Base-by-base conservation (phyloP, 2,113 vertebrate species). In the Atrichornis clamosus region DNA sequence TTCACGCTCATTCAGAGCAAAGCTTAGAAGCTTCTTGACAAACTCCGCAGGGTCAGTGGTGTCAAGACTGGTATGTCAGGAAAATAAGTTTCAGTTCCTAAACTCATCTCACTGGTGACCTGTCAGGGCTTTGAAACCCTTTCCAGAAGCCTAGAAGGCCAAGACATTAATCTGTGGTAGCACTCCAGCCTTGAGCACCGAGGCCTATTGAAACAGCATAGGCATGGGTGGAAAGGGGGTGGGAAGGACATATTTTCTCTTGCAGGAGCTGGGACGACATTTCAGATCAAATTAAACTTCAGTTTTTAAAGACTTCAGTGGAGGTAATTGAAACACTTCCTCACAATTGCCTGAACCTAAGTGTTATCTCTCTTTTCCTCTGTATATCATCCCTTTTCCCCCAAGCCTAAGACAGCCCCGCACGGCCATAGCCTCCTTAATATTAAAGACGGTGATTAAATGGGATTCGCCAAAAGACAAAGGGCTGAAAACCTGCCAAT, bases 391-490 rank as follows among this genome's bases (percentile, higher is more conserved):
- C 83, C 84, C 80, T 94, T 92, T 87, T 73, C 79, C 90, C 86
- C 81, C 92, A 91, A 93, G 80, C 74, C 41, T 62, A 69, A 96
- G 84, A 92, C 87, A 42, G 69, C 78, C 87, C 69, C 11, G 55
- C 94, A 81, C 8, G 33, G 84, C 88, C 94, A 93, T 83, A 92
- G 81, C 96, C 97, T 97, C 75, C 97, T 98, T 97, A 97, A 96
- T 97, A 98, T 97, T 98, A 98, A 98, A 97, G 96, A 90, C 53
- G 50, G 94, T 85, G 69, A 97, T 96, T 97, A 97, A 98, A 97
- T 96, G 89, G 94, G 96, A 97, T 97, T 98, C 96, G 74, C 90
- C 84, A 92, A 97, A 97, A 98, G 96, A 98, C 95, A 97, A 97
- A 97, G 91, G 97, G 96, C 90, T 89, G 86, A 96, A 97, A 96